Conservation (phyloP, 2,797 vertebrate genomes). For the Hydrolagus colliei region DNA sequence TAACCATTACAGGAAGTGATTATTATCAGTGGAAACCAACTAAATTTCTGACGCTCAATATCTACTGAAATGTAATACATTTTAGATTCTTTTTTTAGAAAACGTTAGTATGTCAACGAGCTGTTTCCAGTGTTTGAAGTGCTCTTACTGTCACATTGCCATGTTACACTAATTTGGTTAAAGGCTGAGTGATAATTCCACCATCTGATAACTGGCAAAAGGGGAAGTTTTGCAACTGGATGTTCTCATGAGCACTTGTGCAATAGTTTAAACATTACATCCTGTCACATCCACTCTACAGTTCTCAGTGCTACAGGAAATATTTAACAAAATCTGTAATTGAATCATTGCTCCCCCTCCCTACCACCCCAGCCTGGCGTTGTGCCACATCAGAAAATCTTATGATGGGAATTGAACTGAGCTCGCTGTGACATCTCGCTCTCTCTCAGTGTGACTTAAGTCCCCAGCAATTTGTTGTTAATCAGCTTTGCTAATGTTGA, state of each 20-base stretch:
- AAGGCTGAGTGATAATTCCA: not conserved
- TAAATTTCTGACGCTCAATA: not conserved
- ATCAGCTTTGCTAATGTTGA: no score
- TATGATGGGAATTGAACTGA: not conserved
- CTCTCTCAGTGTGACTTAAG: not conserved
- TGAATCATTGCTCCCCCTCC: not conserved
- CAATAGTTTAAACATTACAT: not conserved
- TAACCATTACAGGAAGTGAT: not conserved
- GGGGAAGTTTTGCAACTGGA: no score
- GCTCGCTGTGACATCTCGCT: not conserved
- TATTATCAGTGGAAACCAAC: not conserved
- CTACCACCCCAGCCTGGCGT: not conserved
- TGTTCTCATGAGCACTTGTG: not conserved
- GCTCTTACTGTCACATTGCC: not conserved
- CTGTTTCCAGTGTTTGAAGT: slow-evolving; percentile 17
- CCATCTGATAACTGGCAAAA: slow-evolving; percentile 14
- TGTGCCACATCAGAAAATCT: not conserved
- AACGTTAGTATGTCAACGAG: not conserved
- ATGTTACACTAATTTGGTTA: not conserved
- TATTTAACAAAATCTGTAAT: slow-evolving; percentile 1
- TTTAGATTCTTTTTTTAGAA: not conserved
- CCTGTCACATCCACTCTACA: slow-evolving; percentile 8
- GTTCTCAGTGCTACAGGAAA: not conserved
- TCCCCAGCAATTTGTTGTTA: no score
- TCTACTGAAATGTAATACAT: not conserved